A percentile compares a stretch with the other conserved stretches of the same genome.
Evolutionary conservation across 2,797 vertebrate genomes (phyloP).

Genomic region (Parauchenoglanis ngamensis): DNA sequence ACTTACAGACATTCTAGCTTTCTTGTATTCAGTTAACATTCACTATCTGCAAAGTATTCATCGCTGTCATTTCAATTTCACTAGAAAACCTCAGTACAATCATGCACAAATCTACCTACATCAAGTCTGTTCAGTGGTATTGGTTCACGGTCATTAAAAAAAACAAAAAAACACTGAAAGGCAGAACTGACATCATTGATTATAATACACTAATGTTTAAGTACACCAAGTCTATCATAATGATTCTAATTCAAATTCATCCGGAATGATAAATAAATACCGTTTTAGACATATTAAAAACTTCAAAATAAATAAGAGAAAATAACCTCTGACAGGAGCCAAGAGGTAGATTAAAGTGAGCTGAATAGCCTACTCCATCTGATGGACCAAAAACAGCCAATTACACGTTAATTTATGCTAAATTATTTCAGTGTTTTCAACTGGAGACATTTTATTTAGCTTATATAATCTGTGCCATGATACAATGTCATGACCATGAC

Average conservation of each 20-base stretch:
- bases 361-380: constrained; percentile 33
- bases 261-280: constrained; percentile 28
- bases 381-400: constrained; percentile 7
- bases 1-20: constrained; percentile 8
- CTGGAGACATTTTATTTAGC: constrained; percentile 30
- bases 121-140: constrained; percentile 30
- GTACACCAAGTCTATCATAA: neutral
- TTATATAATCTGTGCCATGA: constrained; percentile 28
- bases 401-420: constrained; percentile 28
- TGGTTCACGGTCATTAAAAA: neutral
- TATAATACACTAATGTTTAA: constrained; percentile 15
- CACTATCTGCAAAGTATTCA: constrained; percentile 13
- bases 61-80: neutral
- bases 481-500: constrained; percentile 1
- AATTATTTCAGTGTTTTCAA: constrained; percentile 52
- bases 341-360: constrained; percentile 45
- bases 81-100: neutral
- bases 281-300: constrained; percentile 32
- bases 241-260: neutral
- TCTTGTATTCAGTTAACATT: constrained; percentile 45
- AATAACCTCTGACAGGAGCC: constrained; percentile 37
- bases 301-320: constrained; percentile 31
- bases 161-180: neutral
- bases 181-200: constrained; percentile 7
- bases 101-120: constrained; percentile 24